Evolutionary conservation across 2,797 vertebrate species (phyloP), one percentile per base, ranked within the genome.

Genomic region (Pelodytes ibericus): DNA sequence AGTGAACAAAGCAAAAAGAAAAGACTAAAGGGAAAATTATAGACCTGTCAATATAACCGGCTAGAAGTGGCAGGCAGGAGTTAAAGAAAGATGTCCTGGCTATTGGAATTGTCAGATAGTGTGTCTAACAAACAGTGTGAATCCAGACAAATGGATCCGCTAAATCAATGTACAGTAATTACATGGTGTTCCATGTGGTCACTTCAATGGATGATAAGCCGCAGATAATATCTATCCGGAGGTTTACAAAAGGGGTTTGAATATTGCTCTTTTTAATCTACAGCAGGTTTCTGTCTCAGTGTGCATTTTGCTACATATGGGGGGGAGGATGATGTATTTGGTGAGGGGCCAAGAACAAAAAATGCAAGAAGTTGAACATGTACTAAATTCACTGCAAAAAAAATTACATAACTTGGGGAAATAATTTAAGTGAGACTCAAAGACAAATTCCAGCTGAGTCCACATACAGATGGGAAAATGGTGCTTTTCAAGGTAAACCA

Each of bases 111-210:
- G 75, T 72, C 75, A 78, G 75, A 78, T 78, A 78, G 62, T 5
- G 70, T 62, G 61, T 59, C 69, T 72, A 67, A 62, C 62, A 72
- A 72, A 61, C 70, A 72, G 63, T 70, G 25, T 61, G 63, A 26
- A 24, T 53, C 47, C 75, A 67, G 49, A 68, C 62, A 78, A 72
- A 78, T 72, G 70, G 75, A 66, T 39, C 9, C 24, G 18, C 18
- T 6, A 26, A 62, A 78, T 78, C 76, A 68, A 78, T 78, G 70
- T 18, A 39, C 62, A 60, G 63, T 78, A 72, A 78, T 78, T 78
- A 67, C 76, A 62, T n/a, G 15, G 16, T 27, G 62, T 67, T 67
- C 30, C 44, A 10, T 51, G 63, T 36, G 70, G 62, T 67, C 62
- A 63, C 63, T 71, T 25, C 29, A 44, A 44, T 13, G 25, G 25